Evolutionary conservation across 2,888 invertebrate genomes (phyloP), one percentile per base, ranked within the genome.

Genomic region (Ennomos fuscantarius): DNA sequence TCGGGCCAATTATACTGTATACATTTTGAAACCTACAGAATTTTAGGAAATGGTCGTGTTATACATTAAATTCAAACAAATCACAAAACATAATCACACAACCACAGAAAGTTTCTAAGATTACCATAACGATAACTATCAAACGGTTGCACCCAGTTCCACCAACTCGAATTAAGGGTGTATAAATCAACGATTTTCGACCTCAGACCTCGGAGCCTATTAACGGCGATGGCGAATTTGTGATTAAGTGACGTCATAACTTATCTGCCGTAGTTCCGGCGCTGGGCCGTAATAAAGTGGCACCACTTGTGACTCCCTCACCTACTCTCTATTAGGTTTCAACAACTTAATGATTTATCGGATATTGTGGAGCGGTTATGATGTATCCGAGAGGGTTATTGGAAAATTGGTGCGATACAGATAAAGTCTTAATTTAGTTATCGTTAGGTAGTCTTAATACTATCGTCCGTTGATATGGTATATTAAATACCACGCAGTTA

Each of bases 181-280:
- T 71, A 78, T 78, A 78, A 78, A 79, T 79, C 79, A 78, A 68
- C 72, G 76, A 65, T 76, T 74, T 75, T 73, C 69, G 71, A 73
- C 74, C 74, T 70, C 68, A 64, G 63, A 62, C 65, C 65, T 60
- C 58, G 63, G 65, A 70, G 68, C 71, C 82, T 79, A 81, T 82
- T 83, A 84, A 79, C 79, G 77, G 78, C 72, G 74, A 78, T 76
- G 79, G 78, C 74, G 78, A 78, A 83, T 84, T 82, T 80, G 75
- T 83, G 84, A 85, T 84, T 79, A 85, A 84, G 79, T 78, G 80
- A 66, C 73, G 72, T 80, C 77, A 82, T 85, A 84, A 85, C 75
- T 85, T 82, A 82, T 81, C 78, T 74, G 72, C 63, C 72, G 70
- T 70, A 72, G 76, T 79, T 82, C 79, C 81, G 74, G 79, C 42